Base-by-base conservation (phyloP, 1,140 invertebrate species). In the Ericerus pela region DNA sequence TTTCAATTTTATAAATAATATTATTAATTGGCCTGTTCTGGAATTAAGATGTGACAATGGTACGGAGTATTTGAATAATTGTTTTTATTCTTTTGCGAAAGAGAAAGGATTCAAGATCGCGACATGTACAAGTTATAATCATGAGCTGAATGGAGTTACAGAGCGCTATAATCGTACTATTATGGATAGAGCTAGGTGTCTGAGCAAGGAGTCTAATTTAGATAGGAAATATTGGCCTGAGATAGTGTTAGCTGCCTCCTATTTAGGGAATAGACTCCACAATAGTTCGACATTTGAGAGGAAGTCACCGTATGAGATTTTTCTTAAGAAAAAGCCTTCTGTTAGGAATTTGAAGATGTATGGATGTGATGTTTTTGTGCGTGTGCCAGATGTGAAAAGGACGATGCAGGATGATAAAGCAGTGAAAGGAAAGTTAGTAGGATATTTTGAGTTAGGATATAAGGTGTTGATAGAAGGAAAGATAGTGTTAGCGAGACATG, bases 91-190 rank as follows among this genome's bases (percentile, higher is more conserved):
- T 5, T 41, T 8, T 16, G 56, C 1, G 62, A 61, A 24, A 36
- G 65, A 70, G 51, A 64, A 66, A 11, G 64, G 64, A 14, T 62
- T 67, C n/a, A 28, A 59, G 12, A 57, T 61, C 51, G 54, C 63
- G 24, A 43, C 27, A 16, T 67, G 62, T 5, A 61, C 62, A 24
- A 57, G 65, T 3, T 67, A 68, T 53, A 65, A 60, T 11, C 68
- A 67, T 8, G 56, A 71, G 57, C 63, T 66, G 53, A 70, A 71
- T 60, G 68, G 67, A 10, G 54, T 67, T 2, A 58, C 61, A 29
- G 68, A 67, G 58, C 30, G 65, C 27, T 47, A 59, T 14, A 67
- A 67, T 58, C 59, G 62, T 1, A 67, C 62, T 8, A 22, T 36
- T 16, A 22, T 57, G 4, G 51, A 27, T 2, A 51, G 41, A 18